Evolutionary conservation across 1,140 invertebrate genomes (phyloP), one percentile per base, ranked within the genome.

Genomic region (Drosophila nigromelanica): DNA sequence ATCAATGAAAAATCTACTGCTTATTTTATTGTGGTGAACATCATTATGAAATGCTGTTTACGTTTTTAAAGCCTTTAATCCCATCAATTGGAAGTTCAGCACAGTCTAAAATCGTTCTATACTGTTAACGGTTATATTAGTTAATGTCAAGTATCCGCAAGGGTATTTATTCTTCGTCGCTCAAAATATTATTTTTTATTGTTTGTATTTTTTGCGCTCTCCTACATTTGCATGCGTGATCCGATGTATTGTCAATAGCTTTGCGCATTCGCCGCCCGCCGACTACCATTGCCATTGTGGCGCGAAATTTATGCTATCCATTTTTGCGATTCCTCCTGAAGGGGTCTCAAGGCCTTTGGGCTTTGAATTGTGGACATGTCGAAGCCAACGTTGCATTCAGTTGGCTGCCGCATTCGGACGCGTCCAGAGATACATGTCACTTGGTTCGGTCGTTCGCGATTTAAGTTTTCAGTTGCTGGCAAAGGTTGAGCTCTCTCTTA

Each of bases 291-390:
- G 37, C 8, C 40, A 58, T 66, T 64, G 50, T 54, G 79, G 52
- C 74, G 64, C 76, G 81, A 68, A 86, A 87, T 85, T 87, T 87
- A 89, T 87, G 83, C 76, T 52, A 50, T 54, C 52, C 68, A 70
- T 50, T 51, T 68, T 43, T 51, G 56, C 56, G 35, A 21, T 55
- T 45, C 62, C 58, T 72, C 45, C 69, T 37, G 30, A 48, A 56
- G 27, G 43, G 24, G 21, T 47, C 62, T 33, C 21, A 33, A 7
- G 66, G 30, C 45, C n/a, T 33, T 40, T 30, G 18, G 6, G 30
- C 37, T 12, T 54, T 39, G 67, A 63, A 48, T 63, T 37, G 48
- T 61, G 48, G 18, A 61, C 39, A 48, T 54, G 66, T 45, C 30
- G 66, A 14, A 21, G 27, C 35, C 24, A 43, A 68, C 58, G 70